Percentiles rank a stretch among this genome's conserved stretches.
Evolutionary conservation across 1,140 invertebrate species (phyloP).

Genomic region (Camponotus floridanus): DNA sequence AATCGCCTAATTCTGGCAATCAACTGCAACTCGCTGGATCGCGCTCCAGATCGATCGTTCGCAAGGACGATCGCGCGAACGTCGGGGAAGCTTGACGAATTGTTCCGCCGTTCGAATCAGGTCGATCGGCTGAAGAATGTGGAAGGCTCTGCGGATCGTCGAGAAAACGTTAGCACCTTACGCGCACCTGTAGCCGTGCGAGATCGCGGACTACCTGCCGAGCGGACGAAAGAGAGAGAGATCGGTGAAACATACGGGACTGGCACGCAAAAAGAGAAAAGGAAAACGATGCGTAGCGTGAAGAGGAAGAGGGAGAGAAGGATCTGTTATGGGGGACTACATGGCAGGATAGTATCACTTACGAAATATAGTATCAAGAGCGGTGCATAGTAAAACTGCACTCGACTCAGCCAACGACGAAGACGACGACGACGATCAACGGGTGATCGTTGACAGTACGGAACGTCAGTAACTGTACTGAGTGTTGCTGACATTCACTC

Average conservation of each 20-base stretch:
- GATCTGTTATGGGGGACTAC: not conserved
- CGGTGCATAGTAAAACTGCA: constrained; percentile 63
- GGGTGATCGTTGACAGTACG: constrained; percentile 74
- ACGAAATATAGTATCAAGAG: constrained; percentile 70
- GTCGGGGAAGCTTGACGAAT: constrained; percentile 43
- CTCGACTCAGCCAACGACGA: constrained; percentile 33
- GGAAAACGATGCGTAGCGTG: constrained; percentile 55
- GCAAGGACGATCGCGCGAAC: constrained; percentile 30
- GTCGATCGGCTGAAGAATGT: constrained; percentile 38
- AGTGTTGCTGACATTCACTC: constrained; percentile 80
- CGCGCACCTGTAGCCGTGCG: constrained; percentile 46
- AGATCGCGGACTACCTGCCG: constrained; percentile 45
- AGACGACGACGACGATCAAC: constrained; percentile 47
- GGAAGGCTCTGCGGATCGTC: constrained; percentile 32
- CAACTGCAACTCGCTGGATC: not conserved
- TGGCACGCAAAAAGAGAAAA: constrained; percentile 61
- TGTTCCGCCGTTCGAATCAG: constrained; percentile 28
- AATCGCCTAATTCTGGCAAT: not conserved
- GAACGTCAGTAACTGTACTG: constrained; percentile 84
- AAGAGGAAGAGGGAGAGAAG: constrained; percentile 50
- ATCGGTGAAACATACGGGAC: constrained; percentile 20
- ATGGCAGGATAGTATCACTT: constrained; percentile 62
- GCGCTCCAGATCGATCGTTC: not conserved
- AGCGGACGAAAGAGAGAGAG: constrained; percentile 59
- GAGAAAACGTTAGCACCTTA: constrained; percentile 63